A percentile compares a stretch with the other conserved stretches of the same genome.
Evolutionary conservation across 2,113 vertebrate genomes (phyloP).

Genomic region (Zeus faber): DNA sequence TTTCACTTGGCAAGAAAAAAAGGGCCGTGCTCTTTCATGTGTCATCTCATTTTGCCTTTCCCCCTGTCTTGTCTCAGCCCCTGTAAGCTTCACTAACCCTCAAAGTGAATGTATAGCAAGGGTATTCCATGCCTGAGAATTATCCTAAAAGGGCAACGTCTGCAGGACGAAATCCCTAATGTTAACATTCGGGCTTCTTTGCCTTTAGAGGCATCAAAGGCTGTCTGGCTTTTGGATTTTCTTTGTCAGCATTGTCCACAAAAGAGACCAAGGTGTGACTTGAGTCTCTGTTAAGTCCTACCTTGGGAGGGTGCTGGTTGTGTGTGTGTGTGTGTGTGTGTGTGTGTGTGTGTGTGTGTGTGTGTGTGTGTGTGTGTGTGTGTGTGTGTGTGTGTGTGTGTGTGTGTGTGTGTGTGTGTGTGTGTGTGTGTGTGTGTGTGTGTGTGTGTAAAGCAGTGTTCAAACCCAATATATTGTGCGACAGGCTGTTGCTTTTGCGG

Average conservation of each 20-base stretch:
- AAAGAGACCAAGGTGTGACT: slow-evolving; percentile 28
- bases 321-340: no score
- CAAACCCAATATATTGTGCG: no score
- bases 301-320: background rate
- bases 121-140: slow-evolving; percentile 16
- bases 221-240: slow-evolving; percentile 30
- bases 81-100: slow-evolving; percentile 16
- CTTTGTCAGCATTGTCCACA: slow-evolving; percentile 19
- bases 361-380: no score
- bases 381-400: no score
- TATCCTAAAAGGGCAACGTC: slow-evolving; percentile 25
- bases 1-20: slow-evolving; percentile 1
- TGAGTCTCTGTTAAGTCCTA: slow-evolving; percentile 1
- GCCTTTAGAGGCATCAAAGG: slow-evolving; percentile 24
- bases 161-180: slow-evolving; percentile 23
- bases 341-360: no score
- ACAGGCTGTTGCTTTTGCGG: no score
- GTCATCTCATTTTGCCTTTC: slow-evolving; percentile 2
- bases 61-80: slow-evolving; percentile 11
- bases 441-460: no score
- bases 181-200: slow-evolving; percentile 31
- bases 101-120: background rate
- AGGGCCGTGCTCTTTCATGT: no score
- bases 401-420: no score
- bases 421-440: no score